Evolutionary conservation across 2,888 invertebrate genomes (phyloP).

Genomic region (Sinodicranocentrus sp.): DNA sequence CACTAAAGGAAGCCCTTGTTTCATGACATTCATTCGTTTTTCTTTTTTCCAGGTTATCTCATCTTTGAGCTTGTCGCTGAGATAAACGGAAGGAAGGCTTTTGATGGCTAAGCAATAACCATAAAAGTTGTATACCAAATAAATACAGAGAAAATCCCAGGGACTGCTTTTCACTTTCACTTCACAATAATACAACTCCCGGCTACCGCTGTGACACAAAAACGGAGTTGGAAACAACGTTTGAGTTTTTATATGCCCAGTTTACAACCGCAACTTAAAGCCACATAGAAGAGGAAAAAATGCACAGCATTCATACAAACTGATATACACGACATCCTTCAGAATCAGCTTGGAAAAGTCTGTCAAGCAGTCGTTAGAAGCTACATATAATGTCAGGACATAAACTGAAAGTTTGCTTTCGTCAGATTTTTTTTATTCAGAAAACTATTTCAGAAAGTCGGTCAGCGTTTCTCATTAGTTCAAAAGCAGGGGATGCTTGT

Average conservation of each 20-base stretch:
- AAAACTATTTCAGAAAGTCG: constrained; percentile 32
- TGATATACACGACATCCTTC: not conserved
- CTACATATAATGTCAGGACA: too few relatives aligned
- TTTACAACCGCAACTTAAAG: constrained; percentile 29
- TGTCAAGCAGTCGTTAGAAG: not conserved
- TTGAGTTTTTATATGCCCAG: constrained; percentile 25
- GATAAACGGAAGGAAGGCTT: constrained; percentile 56
- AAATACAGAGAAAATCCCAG: constrained; percentile 51
- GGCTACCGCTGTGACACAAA: constrained; percentile 6
- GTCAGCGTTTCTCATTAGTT: constrained; percentile 57
- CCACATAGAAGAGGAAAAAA: too few relatives aligned
- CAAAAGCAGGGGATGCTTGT: not conserved
- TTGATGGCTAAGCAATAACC: constrained; percentile 69
- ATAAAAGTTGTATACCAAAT: constrained; percentile 65
- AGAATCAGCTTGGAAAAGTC: not conserved
- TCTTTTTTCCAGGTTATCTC: constrained; percentile 34
- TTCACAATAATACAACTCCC: constrained; percentile 30
- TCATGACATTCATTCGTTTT: constrained; percentile 19
- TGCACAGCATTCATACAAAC: not conserved
- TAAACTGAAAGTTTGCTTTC: too few relatives aligned
- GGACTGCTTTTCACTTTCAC: constrained; percentile 38
- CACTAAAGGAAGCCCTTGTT: not conserved
- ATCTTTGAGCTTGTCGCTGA: constrained; percentile 41
- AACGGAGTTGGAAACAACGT: constrained; percentile 43
- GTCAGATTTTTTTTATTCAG: not conserved